Evolutionary conservation across 2,888 invertebrate genomes (phyloP), one percentile per base, ranked within the genome.

Genomic region (Machimus rusticus): DNA sequence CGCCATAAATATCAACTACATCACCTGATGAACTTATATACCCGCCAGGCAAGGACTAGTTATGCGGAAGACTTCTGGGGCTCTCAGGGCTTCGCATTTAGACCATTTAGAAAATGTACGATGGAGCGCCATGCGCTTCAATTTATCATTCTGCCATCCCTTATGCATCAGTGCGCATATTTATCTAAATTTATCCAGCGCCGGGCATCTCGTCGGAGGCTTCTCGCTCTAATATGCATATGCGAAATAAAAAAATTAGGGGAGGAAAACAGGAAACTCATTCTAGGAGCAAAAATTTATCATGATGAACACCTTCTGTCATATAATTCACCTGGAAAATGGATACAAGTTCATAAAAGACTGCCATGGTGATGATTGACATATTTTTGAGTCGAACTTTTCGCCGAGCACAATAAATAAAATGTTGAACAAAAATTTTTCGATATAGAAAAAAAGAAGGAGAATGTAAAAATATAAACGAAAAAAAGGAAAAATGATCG

Each of bases 281-380:
- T 66, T 37, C 82, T 84, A 39, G 66, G 57, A 84, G 82, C 23
- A 84, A 84, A 84, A 84, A 84, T 84, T 66, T 66, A 84, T 84
- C 82, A 84, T 66, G 82, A 84, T 84, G 82, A 84, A 84, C 82
- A 84, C 66, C 39, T 84, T 66, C 57, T 66, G 82, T 66, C 57
- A 84, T 84, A 84, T 84, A 84, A 84, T 84, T 84, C 66, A 84
- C 82, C 66, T 84, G 82, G 66, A 84, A 84, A 84, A 57, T 84
- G 82, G 82, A 84, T 84, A 84, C 66, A 84, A 84, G 82, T 84
- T 66, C 82, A 84, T 66, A 66, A 84, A 84, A 23, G 82, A 37
- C 82, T n/a, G 34, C 79, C 31, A 19, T 37, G 23, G 66, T 84
- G 82, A 84, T 84, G 82, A 84, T 84, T 84, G 82, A 84, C 66